Evolutionary conservation across 2,113 vertebrate species (phyloP).

Genomic region (Panurus biarmicus): DNA sequence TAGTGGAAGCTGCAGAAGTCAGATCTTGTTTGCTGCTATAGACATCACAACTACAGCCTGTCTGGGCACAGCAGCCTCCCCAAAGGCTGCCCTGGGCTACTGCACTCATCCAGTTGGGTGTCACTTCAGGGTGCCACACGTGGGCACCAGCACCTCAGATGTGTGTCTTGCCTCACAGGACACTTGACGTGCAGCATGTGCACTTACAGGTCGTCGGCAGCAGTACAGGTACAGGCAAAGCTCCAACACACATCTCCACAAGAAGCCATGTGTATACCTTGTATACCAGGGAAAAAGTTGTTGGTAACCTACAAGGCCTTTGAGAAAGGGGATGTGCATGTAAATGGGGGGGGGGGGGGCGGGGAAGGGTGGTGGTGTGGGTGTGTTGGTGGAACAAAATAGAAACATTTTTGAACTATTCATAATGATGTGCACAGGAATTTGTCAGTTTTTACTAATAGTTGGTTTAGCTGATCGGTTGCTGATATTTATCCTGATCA

Average conservation of each 20-base stretch:
- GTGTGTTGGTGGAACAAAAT: background rate
- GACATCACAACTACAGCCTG: background rate
- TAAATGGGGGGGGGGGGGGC: no score
- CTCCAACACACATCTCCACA: background rate
- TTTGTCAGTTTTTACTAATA: background rate
- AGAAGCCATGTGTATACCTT: accelerated
- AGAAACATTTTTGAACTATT: background rate
- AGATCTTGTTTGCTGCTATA: background rate
- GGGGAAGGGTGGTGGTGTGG: no score
- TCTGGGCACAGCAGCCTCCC: background rate
- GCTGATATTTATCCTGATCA: background rate
- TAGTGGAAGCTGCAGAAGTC: background rate
- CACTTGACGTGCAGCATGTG: accelerated
- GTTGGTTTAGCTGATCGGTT: background rate
- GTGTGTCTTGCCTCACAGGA: background rate
- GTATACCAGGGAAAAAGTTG: background rate
- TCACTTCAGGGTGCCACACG: background rate
- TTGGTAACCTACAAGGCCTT: background rate
- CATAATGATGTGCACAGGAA: background rate
- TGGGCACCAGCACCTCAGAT: background rate
- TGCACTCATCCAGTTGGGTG: background rate
- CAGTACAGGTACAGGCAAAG: background rate
- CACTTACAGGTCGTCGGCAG: background rate
- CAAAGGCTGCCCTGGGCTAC: background rate
- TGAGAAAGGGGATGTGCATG: background rate